phyloP scores from a whole-genome alignment of 2,888 invertebrate genomes.

The Antitype chi region DNA sequence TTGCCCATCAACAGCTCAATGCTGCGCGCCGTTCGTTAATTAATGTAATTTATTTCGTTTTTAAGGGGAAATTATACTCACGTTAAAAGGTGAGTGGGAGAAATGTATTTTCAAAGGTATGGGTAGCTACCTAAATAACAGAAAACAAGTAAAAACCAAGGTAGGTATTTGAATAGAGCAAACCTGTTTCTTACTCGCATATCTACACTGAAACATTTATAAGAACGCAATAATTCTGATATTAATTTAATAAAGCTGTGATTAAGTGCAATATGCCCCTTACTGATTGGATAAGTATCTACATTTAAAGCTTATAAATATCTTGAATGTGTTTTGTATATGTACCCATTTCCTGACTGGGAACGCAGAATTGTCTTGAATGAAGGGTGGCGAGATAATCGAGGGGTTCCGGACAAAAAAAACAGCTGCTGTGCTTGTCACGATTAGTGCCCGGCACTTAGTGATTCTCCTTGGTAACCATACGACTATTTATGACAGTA shows the following conservation, averaged over 20 bases:
- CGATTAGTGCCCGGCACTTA: too few relatives aligned
- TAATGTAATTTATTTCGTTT: slow-evolving; percentile 66
- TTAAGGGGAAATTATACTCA: slow-evolving; percentile 29
- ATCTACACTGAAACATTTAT: slow-evolving; percentile 8
- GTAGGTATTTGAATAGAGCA: not conserved
- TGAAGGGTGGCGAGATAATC: not conserved
- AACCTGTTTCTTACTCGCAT: not conserved
- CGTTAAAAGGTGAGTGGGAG: slow-evolving; percentile 22
- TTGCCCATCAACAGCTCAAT: slow-evolving; percentile 65
- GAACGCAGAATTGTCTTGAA: not conserved
- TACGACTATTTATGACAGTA: not conserved
- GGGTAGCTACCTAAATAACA: not conserved
- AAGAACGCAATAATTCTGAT: not conserved
- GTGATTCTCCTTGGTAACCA: not conserved
- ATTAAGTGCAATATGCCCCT: not conserved
- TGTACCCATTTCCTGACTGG: not conserved
- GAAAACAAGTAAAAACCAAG: not conserved
- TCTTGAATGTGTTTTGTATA: not conserved
- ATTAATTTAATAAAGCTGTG: not conserved
- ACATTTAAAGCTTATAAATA: not conserved
- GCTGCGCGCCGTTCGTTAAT: slow-evolving; percentile 63
- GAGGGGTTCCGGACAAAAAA: not conserved
- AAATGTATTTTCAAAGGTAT: slow-evolving; percentile 5
- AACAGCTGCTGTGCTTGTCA: not conserved
- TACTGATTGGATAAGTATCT: not conserved